phyloP scores from a whole-genome alignment of 2,797 vertebrate genomes.

The Cirrhinus mrigala region DNA sequence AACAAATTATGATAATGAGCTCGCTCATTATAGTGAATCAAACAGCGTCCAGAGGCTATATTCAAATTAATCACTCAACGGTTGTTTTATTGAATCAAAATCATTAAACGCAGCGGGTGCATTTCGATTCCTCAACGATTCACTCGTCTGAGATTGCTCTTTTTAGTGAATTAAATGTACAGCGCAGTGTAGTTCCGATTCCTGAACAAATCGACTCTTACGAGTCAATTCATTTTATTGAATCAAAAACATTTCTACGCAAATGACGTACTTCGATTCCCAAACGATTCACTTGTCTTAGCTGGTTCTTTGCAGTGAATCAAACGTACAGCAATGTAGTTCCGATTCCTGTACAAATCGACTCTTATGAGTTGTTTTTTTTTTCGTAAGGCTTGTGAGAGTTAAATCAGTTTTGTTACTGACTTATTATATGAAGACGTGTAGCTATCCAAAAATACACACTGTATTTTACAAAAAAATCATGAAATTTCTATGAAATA shows the following conservation, averaged over 20 bases:
- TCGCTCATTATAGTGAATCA: too few relatives aligned
- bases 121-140: neutral
- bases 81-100: too few relatives aligned
- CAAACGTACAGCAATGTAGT: neutral
- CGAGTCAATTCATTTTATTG: neutral
- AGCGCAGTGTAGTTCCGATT: neutral
- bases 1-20: too few relatives aligned
- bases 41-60: too few relatives aligned
- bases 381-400: neutral
- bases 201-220: neutral
- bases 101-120: too few relatives aligned
- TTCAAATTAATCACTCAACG: too few relatives aligned
- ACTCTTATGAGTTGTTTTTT: neutral
- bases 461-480: neutral
- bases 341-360: neutral
- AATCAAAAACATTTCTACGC: neutral
- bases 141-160: too few relatives aligned
- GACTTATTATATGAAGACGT: neutral
- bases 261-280: too few relatives aligned
- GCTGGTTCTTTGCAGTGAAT: neutral
- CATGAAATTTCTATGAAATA: neutral
- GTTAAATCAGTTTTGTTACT: neutral
- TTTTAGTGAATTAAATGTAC: neutral
- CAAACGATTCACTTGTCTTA: neutral
- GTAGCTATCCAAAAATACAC: neutral